A percentile compares a stretch with the other conserved stretches of the same genome.
Conservation (phyloP, 2,797 vertebrate species). For the Pagetopsis macropterus region DNA sequence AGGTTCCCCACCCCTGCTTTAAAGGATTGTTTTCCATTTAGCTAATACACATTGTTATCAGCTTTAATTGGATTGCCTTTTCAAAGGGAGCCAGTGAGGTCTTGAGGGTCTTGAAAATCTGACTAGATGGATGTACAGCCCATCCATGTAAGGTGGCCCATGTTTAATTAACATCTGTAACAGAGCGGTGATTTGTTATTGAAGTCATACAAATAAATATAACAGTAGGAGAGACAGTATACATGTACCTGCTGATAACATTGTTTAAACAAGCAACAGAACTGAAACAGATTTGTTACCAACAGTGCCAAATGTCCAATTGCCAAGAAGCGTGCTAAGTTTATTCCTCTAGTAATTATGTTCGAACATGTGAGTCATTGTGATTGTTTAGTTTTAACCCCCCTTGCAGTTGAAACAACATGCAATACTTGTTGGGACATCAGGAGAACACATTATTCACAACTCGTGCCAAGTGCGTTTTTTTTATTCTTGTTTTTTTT, state of each 20-base stretch:
- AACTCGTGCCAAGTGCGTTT: background rate
- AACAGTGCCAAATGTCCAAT: background rate
- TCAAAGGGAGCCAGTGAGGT: conserved; percentile 7
- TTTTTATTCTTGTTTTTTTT: background rate
- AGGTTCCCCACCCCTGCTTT: conserved; percentile 8
- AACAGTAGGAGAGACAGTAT: background rate
- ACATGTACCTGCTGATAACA: background rate
- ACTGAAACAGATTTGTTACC: background rate
- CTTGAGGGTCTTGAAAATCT: background rate
- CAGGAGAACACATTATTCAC: conserved; percentile 1
- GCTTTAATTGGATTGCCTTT: conserved; percentile 42
- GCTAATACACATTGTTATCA: conserved; percentile 40
- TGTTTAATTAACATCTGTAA: background rate
- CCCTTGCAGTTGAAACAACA: background rate
- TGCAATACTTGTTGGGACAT: background rate
- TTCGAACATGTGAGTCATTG: conserved; percentile 11
- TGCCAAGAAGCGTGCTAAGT: background rate
- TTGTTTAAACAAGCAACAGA: background rate
- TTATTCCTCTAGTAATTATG: background rate
- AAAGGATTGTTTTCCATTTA: conserved; percentile 55
- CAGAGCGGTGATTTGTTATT: background rate
- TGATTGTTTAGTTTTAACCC: conserved; percentile 16
- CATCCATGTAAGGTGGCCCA: background rate
- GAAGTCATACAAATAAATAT: background rate
- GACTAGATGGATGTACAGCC: background rate